Evolutionary conservation across 1,140 invertebrate genomes (phyloP), one percentile per base, ranked within the genome.

Genomic region (Pseudomyrmex flavicornis): DNA sequence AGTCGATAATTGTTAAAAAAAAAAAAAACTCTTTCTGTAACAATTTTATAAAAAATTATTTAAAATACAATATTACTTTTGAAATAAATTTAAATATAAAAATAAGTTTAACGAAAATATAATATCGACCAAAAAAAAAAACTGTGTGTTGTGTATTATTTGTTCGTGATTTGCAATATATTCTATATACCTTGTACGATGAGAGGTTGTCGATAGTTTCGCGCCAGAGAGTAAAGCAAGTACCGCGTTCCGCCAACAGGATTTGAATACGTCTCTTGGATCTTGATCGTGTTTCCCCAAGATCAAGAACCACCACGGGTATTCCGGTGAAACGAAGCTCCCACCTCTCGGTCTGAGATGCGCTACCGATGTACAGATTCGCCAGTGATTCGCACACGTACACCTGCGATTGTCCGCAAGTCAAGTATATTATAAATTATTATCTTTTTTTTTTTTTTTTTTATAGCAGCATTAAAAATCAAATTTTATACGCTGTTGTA

Each of bases 191-290:
- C 90, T 95, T 95, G 93, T 96, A 96, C 63, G 95, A 95, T 0
- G 96, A 95, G n/a, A 96, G 90, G 87, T 96, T 96, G 88, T 96
- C 97, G 85, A 98, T 97, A n/a, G 96, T 96, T 92, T 98, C 97
- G 73, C 95, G 95, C 97, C 97, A 98, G n/a, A 98, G 93, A 44
- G 96, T 96, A 92, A 98, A 98, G 63, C 97, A 97, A 2, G 97
- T 97, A 2, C 97, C 97, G 65, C 97, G 95, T 93, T 98, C 98
- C 0, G 97, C 97, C 17, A 98, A 91, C 2, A 97, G 95, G 26
- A 98, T 96, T 15, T 97, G 96, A 5, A 98, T 96, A 44, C 96
- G 95, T 35, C 97, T 94, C 88, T 97, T 96, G 62, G 96, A 95
- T 61, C 97, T 93, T 8, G 97, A 96, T 74, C 96, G 93, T 0